phyloP scores from a whole-genome alignment of 2,113 vertebrate genomes.

The Ondatra zibethicus region DNA sequence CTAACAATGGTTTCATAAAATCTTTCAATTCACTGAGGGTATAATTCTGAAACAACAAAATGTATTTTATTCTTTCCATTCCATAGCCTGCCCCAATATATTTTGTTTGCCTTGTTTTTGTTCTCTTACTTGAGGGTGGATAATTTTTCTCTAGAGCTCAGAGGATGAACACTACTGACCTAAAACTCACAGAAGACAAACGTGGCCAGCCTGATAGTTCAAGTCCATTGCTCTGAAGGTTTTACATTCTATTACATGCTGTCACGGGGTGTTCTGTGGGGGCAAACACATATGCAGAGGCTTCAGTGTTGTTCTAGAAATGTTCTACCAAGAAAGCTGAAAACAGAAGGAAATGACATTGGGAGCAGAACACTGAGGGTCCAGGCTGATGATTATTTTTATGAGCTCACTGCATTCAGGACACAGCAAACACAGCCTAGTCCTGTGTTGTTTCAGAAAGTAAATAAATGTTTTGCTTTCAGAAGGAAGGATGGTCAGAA shows the following conservation, averaged over 20 bases:
- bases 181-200: constrained; percentile 53
- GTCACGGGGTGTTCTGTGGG: background rate
- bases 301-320: background rate
- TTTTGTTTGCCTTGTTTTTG: constrained; percentile 33
- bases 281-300: background rate
- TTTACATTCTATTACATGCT: background rate
- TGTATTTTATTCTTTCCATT: constrained; percentile 28
- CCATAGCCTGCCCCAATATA: background rate
- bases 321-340: constrained; percentile 42
- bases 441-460: background rate
- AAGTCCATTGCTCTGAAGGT: constrained; percentile 49
- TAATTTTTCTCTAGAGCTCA: constrained; percentile 64
- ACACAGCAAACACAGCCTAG: background rate
- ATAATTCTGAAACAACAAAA: constrained; percentile 63
- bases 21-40: constrained; percentile 48
- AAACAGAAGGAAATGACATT: background rate
- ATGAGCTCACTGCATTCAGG: background rate
- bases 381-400: background rate
- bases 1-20: constrained; percentile 43
- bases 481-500: background rate
- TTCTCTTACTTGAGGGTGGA: constrained; percentile 38
- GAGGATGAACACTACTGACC: constrained; percentile 59
- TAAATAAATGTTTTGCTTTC: background rate
- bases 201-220: constrained; percentile 10
- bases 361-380: background rate